Percentiles rank a stretch among this genome's conserved stretches.
phyloP scores from a whole-genome alignment of 37 sponge, comb jelly and placozoan species.

The Beroe ovata region DNA sequence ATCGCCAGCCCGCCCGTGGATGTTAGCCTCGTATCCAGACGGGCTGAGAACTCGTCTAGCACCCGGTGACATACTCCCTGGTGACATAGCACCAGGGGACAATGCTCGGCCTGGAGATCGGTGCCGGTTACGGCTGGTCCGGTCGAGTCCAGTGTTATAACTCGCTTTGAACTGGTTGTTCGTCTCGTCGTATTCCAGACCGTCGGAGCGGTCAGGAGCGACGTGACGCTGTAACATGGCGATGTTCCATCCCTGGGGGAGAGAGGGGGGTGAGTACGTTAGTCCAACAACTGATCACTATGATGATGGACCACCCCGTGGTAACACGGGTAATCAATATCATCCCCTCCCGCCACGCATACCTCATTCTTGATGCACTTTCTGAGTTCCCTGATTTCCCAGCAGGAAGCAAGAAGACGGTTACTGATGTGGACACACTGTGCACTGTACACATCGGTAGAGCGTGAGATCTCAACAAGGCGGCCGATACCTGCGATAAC shows the following conservation, averaged over 20 bases:
- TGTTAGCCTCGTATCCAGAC: conserved; percentile 31
- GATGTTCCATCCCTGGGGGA: conserved; percentile 58
- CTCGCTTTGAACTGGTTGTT: conserved; percentile 46
- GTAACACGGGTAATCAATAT: background rate
- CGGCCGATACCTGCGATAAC: background rate
- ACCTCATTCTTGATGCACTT: conserved; percentile 10
- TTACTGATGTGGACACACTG: conserved; percentile 42
- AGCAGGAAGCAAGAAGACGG: conserved; percentile 4
- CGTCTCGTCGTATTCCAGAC: conserved; percentile 41
- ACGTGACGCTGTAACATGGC: background rate
- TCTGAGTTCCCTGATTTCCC: conserved; percentile 34
- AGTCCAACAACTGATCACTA: background rate
- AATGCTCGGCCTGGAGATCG: background rate
- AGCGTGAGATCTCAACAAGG: background rate
- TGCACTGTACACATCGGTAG: conserved; percentile 9
- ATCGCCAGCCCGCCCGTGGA: background rate
- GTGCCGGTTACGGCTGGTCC: background rate
- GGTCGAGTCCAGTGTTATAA: conserved; percentile 37
- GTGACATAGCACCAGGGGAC: background rate
- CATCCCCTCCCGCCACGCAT: too few relatives aligned
- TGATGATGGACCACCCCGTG: background rate
- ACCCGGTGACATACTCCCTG: too few relatives aligned
- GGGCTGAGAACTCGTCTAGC: conserved; percentile 3
- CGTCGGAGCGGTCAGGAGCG: conserved; percentile 27
- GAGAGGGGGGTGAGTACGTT: background rate